A percentile compares a stretch with the other conserved stretches of the same genome.
Conservation (phyloP, 2,888 invertebrate genomes). For the Perdita meconis region DNA sequence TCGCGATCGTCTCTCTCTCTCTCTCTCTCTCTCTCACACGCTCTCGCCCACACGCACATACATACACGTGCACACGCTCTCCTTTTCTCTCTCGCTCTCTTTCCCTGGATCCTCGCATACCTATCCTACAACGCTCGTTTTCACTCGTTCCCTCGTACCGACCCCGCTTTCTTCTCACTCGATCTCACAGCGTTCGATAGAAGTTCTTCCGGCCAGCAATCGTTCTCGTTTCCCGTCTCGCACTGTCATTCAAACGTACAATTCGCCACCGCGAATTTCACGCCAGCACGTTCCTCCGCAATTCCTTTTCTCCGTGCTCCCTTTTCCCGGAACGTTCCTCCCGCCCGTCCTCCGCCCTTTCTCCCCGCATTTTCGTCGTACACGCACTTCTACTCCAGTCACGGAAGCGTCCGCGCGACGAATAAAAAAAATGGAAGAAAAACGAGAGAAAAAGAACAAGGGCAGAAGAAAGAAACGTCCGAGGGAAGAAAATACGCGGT, state of each 20-base stretch:
- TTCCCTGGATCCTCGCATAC: conserved; percentile 19
- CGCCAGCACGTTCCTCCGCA: conserved; percentile 42
- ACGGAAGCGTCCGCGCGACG: conserved; percentile 52
- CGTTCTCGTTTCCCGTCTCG: conserved; percentile 58
- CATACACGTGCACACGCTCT: no score
- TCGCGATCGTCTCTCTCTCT: conserved; percentile 49
- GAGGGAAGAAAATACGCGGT: conserved; percentile 55
- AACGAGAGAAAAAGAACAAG: no score
- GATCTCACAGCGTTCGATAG: conserved; percentile 62
- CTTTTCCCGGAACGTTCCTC: conserved; percentile 17
- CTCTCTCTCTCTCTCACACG: conserved; percentile 12
- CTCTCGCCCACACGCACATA: not conserved
- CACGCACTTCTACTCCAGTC: conserved; percentile 43
- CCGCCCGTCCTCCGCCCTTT: not conserved
- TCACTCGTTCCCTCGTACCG: conserved; percentile 18
- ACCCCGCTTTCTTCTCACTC: conserved; percentile 49
- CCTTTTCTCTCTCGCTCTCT: not conserved
- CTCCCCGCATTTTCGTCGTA: conserved; percentile 21
- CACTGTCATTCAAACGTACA: conserved; percentile 69
- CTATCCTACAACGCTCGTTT: conserved; percentile 19
- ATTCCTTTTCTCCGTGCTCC: conserved; percentile 22
- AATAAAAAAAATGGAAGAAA: no score
- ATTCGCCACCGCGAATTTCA: conserved; percentile 65
- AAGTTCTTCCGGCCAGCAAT: conserved; percentile 62
- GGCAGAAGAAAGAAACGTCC: no score